Percentiles rank a stretch among this genome's conserved stretches.
phyloP scores from a whole-genome alignment of 2,113 vertebrate genomes.

The Sakesphorus luctuosus region DNA sequence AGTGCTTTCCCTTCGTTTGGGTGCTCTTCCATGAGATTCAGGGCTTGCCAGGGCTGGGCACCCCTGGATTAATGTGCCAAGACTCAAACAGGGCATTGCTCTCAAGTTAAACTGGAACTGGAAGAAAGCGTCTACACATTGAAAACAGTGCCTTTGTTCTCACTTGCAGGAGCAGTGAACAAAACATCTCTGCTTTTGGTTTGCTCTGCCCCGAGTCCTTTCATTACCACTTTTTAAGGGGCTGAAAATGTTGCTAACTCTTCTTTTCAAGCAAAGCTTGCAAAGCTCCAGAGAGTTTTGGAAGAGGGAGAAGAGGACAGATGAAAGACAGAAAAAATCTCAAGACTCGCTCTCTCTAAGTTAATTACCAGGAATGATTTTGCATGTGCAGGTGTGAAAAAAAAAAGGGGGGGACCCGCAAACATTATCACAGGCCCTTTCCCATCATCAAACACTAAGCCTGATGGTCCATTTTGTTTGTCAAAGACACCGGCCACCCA shows the following conservation, averaged over 20 bases:
- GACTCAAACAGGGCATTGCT: neutral
- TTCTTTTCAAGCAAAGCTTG: conserved; percentile 7
- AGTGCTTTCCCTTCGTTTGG: neutral
- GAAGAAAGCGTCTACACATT: neutral
- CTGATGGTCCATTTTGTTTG: neutral
- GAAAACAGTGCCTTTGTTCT: conserved; percentile 42
- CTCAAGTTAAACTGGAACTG: conserved; percentile 4
- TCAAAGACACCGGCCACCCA: conserved; percentile 55
- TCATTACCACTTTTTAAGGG: conserved; percentile 29
- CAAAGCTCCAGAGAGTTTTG: neutral
- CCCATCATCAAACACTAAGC: conserved; percentile 41
- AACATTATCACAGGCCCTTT: conserved; percentile 2
- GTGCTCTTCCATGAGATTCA: neutral
- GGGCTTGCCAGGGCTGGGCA: neutral
- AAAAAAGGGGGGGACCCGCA: neutral
- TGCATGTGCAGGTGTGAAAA: neutral
- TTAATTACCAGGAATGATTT: neutral
- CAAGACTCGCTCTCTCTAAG: neutral
- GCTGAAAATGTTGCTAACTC: conserved; percentile 29
- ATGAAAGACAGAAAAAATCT: conserved; percentile 25
- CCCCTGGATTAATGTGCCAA: neutral
- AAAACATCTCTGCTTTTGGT: conserved; percentile 8
- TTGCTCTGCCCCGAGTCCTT: conserved; percentile 22
- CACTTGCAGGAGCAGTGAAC: neutral
- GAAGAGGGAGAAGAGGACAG: neutral